These are phyloP conservation scores for Athalia rosae DNA, from an alignment of 2,888 invertebrate species.

Conservation along the genomic window DNA sequence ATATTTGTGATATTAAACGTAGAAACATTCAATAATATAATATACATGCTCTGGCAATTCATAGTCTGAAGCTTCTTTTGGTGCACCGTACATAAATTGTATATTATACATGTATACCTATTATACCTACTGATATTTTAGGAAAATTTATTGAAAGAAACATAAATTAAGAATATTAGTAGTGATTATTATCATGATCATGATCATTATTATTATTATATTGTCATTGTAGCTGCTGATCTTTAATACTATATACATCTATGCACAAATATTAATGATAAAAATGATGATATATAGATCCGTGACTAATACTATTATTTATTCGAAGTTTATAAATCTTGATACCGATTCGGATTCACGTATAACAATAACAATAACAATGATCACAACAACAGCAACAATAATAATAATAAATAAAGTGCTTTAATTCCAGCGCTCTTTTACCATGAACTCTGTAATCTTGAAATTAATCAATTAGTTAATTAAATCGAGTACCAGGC, in stretches of 20 bases:
- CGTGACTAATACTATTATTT: too few species aligned
- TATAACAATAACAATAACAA: too few species aligned
- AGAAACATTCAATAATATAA: conserved; percentile 41
- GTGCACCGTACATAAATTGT: conserved; percentile 4
- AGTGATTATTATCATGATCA: too few species aligned
- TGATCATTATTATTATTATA: too few species aligned
- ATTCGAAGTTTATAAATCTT: too few species aligned
- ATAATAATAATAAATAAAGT: conserved; percentile 25
- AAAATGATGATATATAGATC: too few species aligned
- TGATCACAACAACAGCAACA: neutral
- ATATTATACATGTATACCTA: too few species aligned
- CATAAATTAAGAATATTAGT: neutral
- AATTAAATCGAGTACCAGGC: conserved; percentile 35
- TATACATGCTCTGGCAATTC: conserved; percentile 21
- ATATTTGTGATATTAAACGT: conserved; percentile 52
- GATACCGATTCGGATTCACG: too few species aligned
- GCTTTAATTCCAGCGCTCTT: conserved; percentile 36
- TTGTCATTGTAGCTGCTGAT: too few species aligned
- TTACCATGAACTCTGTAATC: conserved; percentile 7
- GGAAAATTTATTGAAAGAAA: conserved; percentile 15
- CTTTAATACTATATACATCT: too few species aligned
- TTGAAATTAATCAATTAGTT: neutral
- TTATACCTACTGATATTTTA: conserved; percentile 13
- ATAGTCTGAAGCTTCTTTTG: conserved; percentile 38
- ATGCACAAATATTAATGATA: too few species aligned